A percentile compares a stretch with the other conserved stretches of the same genome.
Conservation (phyloP, 2,888 invertebrate species). For the Sminthurides aquaticus region DNA sequence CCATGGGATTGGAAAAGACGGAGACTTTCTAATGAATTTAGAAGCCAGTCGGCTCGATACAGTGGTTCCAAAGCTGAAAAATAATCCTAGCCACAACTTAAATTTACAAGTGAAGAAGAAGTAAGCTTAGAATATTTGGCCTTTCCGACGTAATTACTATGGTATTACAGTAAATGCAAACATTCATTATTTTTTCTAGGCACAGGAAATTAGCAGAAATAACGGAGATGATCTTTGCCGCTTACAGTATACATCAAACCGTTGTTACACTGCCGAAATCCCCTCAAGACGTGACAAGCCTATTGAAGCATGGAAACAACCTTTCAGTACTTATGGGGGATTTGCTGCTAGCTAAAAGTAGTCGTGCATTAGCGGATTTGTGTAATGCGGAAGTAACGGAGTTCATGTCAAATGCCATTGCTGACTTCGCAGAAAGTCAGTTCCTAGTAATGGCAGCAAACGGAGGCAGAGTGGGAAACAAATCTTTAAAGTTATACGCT, state of each 20-base stretch:
- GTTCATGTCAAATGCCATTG: constrained; percentile 37
- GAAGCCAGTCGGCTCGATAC: neutral
- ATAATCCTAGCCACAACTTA: neutral
- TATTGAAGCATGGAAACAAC: constrained; percentile 26
- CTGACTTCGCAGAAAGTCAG: constrained; percentile 40
- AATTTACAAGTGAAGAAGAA: too few relatives aligned
- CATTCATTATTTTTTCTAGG: constrained; percentile 12
- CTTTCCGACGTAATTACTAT: too few relatives aligned
- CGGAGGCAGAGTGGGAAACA: neutral
- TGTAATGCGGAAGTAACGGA: constrained; percentile 34
- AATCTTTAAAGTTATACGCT: neutral
- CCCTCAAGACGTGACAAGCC: neutral
- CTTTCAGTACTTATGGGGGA: constrained; percentile 38
- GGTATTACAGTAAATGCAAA: too few relatives aligned
- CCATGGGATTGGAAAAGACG: neutral
- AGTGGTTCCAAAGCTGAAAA: too few relatives aligned
- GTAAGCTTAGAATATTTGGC: too few relatives aligned
- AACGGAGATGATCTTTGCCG: constrained; percentile 35
- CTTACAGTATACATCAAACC: constrained; percentile 31
- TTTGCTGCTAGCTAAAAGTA: constrained; percentile 33
- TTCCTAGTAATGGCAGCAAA: constrained; percentile 15
- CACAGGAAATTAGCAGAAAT: constrained; percentile 32
- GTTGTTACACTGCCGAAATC: constrained; percentile 24
- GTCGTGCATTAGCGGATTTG: constrained; percentile 29
- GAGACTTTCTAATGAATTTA: neutral